Evolutionary conservation across 2,888 invertebrate genomes (phyloP).

Genomic region (Luperina nickerlii): DNA sequence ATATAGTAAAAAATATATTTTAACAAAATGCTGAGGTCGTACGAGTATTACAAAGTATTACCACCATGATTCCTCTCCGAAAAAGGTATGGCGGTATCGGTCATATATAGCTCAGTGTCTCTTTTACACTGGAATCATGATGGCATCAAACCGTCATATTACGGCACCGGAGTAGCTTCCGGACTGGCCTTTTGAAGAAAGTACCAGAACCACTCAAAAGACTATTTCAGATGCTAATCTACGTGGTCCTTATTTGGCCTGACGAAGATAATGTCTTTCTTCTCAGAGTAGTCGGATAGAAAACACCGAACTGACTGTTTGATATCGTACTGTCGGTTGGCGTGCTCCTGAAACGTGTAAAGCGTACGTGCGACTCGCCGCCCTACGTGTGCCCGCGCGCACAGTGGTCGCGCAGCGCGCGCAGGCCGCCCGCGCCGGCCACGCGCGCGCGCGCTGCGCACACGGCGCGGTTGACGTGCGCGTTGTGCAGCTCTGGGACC

Average conservation of each 20-base stretch:
- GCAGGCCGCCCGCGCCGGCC: slow-evolving; percentile 57
- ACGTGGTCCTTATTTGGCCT: not conserved
- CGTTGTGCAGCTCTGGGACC: slow-evolving; percentile 91
- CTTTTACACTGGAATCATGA: not conserved
- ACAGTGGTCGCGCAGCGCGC: not conserved
- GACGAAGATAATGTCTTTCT: not conserved
- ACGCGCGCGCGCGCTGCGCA: slow-evolving; percentile 64
- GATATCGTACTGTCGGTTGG: not conserved
- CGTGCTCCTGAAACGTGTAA: not conserved
- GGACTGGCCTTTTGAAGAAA: not conserved
- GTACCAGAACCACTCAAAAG: not conserved
- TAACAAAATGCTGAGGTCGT: not conserved
- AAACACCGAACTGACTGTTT: not conserved
- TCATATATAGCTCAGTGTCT: too few relatives aligned
- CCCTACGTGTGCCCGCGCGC: not conserved
- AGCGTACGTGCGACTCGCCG: not conserved
- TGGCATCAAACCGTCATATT: not conserved
- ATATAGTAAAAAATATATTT: not conserved
- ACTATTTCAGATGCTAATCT: not conserved
- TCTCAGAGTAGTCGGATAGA: not conserved
- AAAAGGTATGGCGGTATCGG: too few relatives aligned
- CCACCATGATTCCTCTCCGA: too few relatives aligned
- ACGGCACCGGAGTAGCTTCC: too few relatives aligned
- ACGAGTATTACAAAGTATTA: too few relatives aligned
- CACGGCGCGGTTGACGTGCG: slow-evolving; percentile 86